phyloP scores from a whole-genome alignment of 2,113 vertebrate genomes.

The Ibidorhyncha struthersii region DNA sequence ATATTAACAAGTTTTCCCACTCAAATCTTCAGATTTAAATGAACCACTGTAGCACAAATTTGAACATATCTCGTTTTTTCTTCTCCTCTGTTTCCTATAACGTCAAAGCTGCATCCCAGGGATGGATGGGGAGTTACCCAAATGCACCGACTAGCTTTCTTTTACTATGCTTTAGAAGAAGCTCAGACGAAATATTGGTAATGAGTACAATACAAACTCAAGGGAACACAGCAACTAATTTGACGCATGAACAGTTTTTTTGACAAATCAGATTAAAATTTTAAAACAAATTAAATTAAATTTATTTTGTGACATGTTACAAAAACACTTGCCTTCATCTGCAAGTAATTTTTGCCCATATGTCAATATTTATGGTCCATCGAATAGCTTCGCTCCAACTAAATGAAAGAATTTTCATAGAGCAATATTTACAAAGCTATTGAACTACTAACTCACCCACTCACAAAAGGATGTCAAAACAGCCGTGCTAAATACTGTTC shows the following conservation, averaged over 20 bases:
- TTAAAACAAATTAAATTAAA: conserved; percentile 57
- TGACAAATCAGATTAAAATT: conserved; percentile 68
- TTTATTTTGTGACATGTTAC: conserved; percentile 1
- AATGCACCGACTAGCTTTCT: neutral
- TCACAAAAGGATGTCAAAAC: neutral
- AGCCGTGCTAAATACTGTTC: neutral
- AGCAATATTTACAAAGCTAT: conserved; percentile 27
- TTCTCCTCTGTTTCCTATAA: neutral
- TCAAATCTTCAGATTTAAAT: neutral
- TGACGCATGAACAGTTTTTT: neutral
- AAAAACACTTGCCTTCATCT: conserved; percentile 23
- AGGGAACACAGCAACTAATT: neutral
- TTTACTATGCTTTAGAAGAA: conserved; percentile 27
- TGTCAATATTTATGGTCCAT: conserved; percentile 35
- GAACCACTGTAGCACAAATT: neutral
- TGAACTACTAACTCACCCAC: neutral
- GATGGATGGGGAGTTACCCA: neutral
- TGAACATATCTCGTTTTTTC: neutral
- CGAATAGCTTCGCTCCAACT: neutral
- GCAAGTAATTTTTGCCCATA: conserved; percentile 20
- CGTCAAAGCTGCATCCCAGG: neutral
- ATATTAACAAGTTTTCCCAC: neutral
- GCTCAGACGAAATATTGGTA: neutral
- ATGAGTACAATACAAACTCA: conserved; percentile 20
- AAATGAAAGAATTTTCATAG: conserved; percentile 12